Base-by-base conservation (phyloP, 2,113 vertebrate species). In the Leucopsar rothschildi region DNA sequence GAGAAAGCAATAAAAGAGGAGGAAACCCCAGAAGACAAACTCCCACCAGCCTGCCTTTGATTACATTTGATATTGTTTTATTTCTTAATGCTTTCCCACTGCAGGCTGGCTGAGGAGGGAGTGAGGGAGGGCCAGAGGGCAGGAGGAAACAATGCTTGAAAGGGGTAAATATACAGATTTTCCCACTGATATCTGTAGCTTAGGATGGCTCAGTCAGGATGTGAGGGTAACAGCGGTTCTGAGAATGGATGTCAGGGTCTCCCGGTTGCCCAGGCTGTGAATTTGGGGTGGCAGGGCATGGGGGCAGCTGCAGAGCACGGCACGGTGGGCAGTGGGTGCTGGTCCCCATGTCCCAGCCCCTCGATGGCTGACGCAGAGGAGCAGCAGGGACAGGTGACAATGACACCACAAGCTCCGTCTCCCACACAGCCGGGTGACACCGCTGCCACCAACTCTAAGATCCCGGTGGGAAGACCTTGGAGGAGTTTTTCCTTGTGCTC, bases 1-100 rank as follows among this genome's bases (percentile, higher is more conserved):
- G 68, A 72, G 70, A 96, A 97, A 91, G 91, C 56, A 94, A 95
- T 95, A 89, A 94, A 90, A 94, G 55, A 90, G 79, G 66, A 92
- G 65, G 90, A 94, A 97, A 92, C 37, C 71, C 55, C 88, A 35
- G 61, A 90, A 82, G 92, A 73, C 68, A 87, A 91, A 85, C 88
- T 94, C 93, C 90, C 94, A 86, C 66, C 84, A 82, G 78, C 82
- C 63, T 69, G 85, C 33, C 68, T 96, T 84, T 86, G 88, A 82
- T 88, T 85, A 35, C 71, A 33, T 72, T 85, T 65, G 87, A 57
- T 90, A 70, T 47, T 47, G 63, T 11, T 78, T 79, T 40, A 69
- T 57, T 86, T 68, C 56, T 72, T 28, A 47, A n/a, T 52, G 45
- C 35, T 96, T 96, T 95, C 85, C 84, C 93, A 88, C 71, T 5